Evolutionary conservation across 1,140 invertebrate genomes (phyloP), one percentile per base, ranked within the genome.

Genomic region (Hyles vespertilio): DNA sequence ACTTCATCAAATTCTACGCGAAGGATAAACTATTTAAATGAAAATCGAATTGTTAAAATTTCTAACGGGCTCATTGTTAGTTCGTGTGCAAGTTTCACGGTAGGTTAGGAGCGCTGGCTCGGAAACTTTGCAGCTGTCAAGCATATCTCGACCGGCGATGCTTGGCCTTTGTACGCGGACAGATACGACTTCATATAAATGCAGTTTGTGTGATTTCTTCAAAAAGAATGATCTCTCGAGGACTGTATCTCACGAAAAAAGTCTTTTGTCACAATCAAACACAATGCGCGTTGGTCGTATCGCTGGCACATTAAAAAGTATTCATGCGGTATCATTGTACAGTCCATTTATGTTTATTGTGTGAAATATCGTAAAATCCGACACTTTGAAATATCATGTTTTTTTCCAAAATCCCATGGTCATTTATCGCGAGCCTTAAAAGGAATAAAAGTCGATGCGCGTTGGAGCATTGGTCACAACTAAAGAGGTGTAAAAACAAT

Each of bases 301-400:
- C 83, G 77, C 77, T 86, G 80, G 80, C 83, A 74, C 79, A 86
- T 87, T 87, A 87, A 87, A 87, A 86, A 86, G 84, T 84, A 87
- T 87, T 87, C 84, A 86, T 79, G 79, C 77, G 79, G 80, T 82
- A 79, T 81, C 71, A 70, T 86, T 80, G 72, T 79, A 69, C 66
- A 67, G 74, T 77, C 78, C 74, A 75, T 72, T 68, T 57, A 58
- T 74, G 70, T 72, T 55, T 66, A 69, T 79, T 84, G 72, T 74
- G 69, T 61, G 51, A 63, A 66, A 77, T 82, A 85, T 82, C 73
- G 81, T 86, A 8, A 40, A 40, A 40, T 40, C 36, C 8, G 77
- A 88, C 83, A 86, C 83, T 81, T 74, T 50, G 63, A 74, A 64
- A 74, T 81, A 63, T 79, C 72, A 78, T 74, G 49, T 78, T 70